phyloP scores from a whole-genome alignment of 2,113 vertebrate genomes.

The Procavia capensis region DNA sequence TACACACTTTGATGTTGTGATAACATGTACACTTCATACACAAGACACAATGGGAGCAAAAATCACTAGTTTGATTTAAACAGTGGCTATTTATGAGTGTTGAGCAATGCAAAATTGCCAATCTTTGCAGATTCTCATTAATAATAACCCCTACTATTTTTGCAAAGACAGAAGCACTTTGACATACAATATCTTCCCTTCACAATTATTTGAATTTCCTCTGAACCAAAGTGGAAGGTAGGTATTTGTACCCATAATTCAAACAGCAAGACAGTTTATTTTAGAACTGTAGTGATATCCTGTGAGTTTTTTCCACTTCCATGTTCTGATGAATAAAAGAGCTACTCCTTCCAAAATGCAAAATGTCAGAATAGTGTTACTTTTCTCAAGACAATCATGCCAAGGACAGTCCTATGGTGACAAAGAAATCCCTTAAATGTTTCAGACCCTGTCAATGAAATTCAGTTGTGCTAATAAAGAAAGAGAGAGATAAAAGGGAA shows the following conservation, averaged over 20 bases:
- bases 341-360: background rate
- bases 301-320: background rate
- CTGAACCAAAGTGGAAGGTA: slow-evolving; percentile 25
- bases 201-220: slow-evolving; percentile 59
- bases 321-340: slow-evolving; percentile 51
- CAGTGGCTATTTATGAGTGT: slow-evolving; percentile 60
- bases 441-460: background rate
- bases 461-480: background rate
- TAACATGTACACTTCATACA: slow-evolving; percentile 8
- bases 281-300: background rate
- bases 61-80: slow-evolving; percentile 30
- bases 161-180: slow-evolving; percentile 69
- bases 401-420: slow-evolving; percentile 26
- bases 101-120: slow-evolving; percentile 37
- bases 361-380: background rate
- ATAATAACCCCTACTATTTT: slow-evolving; percentile 54
- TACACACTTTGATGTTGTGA: slow-evolving; percentile 19
- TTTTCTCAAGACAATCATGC: slow-evolving; percentile 21
- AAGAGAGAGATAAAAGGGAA: background rate
- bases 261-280: slow-evolving; percentile 45
- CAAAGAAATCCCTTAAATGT: slow-evolving; percentile 24
- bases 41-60: slow-evolving; percentile 39
- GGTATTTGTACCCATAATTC: slow-evolving; percentile 50
- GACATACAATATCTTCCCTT: slow-evolving; percentile 60
- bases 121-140: slow-evolving; percentile 69